A percentile compares a stretch with the other conserved stretches of the same genome.
Evolutionary conservation across 2,797 vertebrate species (phyloP).

Genomic region (Crenichthys baileyi): DNA sequence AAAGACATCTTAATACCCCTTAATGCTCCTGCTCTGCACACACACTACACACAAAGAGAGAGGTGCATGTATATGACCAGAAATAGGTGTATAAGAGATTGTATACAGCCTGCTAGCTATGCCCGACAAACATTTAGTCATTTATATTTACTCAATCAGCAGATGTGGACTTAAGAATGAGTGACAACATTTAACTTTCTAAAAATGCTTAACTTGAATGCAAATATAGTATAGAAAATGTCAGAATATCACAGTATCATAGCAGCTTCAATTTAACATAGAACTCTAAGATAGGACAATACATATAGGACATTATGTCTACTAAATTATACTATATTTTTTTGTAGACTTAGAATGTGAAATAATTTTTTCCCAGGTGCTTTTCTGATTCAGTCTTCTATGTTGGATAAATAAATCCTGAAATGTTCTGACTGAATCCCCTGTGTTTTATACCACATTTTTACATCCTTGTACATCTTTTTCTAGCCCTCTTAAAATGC

Average conservation of each 20-base stretch:
- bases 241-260: background rate
- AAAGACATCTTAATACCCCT: constrained; percentile 73
- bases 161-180: background rate
- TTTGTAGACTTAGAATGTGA: background rate
- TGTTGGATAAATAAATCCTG: background rate
- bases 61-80: background rate
- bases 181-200: background rate
- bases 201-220: background rate
- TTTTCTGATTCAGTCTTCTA: background rate
- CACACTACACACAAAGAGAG: background rate
- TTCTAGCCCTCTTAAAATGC: background rate
- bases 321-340: background rate
- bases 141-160: background rate
- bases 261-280: background rate
- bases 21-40: constrained; percentile 31
- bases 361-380: background rate
- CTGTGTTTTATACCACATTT: no score
- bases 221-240: no score
- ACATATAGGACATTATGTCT: background rate
- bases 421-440: background rate
- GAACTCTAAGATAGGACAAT: background rate
- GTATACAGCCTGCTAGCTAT: background rate
- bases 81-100: background rate
- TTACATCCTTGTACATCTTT: background rate
- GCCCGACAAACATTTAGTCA: background rate